Conservation (phyloP, 2,888 invertebrate genomes). For the Eupithecia abbreviata region DNA sequence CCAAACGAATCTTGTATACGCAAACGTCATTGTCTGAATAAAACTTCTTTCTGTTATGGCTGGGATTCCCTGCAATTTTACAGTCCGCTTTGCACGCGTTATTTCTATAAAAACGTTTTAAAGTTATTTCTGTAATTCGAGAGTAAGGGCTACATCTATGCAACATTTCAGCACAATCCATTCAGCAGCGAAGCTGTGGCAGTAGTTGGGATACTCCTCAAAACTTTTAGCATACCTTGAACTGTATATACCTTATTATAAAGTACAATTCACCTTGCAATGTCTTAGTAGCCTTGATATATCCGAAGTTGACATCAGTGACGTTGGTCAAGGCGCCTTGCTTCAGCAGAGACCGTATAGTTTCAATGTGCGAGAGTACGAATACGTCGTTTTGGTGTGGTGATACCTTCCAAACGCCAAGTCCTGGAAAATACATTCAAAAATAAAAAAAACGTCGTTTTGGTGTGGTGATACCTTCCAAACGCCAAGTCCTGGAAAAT, state of each 20-base stretch:
- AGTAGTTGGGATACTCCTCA: no score
- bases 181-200: no score
- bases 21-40: no score
- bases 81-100: no score
- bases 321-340: conserved; percentile 74
- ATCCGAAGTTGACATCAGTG: conserved; percentile 85
- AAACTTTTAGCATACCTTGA: neutral
- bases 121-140: no score
- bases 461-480: conserved; percentile 85
- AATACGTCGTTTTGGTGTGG: conserved; percentile 84
- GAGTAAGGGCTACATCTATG: no score
- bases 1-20: no score
- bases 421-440: conserved; percentile 47
- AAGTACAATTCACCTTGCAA: conserved; percentile 48
- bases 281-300: conserved; percentile 67
- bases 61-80: no score
- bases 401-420: conserved; percentile 85
- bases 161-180: no score
- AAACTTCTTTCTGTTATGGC: no score
- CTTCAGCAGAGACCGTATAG: conserved; percentile 76
- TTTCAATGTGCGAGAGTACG: conserved; percentile 82
- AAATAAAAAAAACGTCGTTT: conserved; percentile 71
- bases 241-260: neutral
- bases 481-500: conserved; percentile 76
- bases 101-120: no score